Percentiles rank a stretch among this genome's conserved stretches.
phyloP scores from a whole-genome alignment of 2,797 vertebrate genomes.

The Lagorchestes hirsutus region DNA sequence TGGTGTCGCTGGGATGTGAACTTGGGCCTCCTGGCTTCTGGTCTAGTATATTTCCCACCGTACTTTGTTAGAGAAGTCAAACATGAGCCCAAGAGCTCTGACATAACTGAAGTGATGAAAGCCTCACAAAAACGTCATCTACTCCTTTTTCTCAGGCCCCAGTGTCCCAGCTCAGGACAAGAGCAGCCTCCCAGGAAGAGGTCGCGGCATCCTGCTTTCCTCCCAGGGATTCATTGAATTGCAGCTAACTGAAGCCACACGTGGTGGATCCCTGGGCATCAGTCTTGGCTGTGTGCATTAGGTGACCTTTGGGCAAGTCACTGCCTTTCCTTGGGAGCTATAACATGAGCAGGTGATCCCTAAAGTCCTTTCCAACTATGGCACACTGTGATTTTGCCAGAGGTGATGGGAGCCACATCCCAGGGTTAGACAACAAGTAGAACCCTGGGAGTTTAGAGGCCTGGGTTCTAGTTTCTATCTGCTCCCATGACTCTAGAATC shows the following conservation, averaged over 20 bases:
- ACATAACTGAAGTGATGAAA: neutral
- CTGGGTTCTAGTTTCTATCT: neutral
- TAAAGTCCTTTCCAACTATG: neutral
- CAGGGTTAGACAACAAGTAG: neutral
- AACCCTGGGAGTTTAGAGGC: neutral
- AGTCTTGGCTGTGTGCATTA: neutral
- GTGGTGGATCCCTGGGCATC: no score
- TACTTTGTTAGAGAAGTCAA: neutral
- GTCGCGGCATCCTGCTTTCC: neutral
- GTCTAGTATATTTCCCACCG: neutral
- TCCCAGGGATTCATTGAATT: neutral
- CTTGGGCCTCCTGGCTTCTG: neutral
- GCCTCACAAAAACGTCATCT: neutral
- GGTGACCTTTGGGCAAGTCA: neutral
- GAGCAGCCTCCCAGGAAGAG: neutral
- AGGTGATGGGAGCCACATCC: neutral
- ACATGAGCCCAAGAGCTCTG: neutral
- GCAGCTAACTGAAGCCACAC: neutral
- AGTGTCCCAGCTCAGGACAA: neutral
- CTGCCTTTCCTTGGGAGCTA: neutral
- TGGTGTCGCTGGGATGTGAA: neutral
- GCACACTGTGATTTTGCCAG: neutral
- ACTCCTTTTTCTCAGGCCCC: neutral
- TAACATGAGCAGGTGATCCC: neutral
- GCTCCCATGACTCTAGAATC: neutral